phyloP scores from a whole-genome alignment of 2,797 vertebrate genomes.

The Philypnodon macrostomus region DNA sequence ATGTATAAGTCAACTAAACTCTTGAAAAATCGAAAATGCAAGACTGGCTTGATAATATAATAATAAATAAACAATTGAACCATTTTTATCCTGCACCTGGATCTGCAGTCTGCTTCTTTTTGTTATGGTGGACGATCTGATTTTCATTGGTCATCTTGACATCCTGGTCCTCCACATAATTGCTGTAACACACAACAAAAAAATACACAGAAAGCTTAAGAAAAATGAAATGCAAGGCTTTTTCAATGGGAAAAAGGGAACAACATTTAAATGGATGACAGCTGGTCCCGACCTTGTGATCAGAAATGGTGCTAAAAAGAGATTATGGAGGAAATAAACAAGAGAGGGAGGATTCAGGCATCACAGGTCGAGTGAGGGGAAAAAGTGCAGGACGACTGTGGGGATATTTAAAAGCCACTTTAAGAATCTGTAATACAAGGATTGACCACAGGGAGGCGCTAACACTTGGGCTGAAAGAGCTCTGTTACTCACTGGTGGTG shows the following conservation, averaged over 20 bases:
- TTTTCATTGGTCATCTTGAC: slow-evolving; percentile 97
- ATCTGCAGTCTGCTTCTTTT: slow-evolving; percentile 84
- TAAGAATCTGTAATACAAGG: slow-evolving; percentile 42
- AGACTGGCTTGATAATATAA: too few relatives aligned
- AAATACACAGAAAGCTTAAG: slow-evolving; percentile 23
- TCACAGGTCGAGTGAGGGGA: slow-evolving; percentile 33
- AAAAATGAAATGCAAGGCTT: not conserved
- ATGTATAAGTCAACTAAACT: too few relatives aligned
- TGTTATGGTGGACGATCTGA: slow-evolving; percentile 85
- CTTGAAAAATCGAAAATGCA: too few relatives aligned
- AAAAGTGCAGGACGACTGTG: slow-evolving; percentile 28
- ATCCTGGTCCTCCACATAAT: slow-evolving; percentile 90
- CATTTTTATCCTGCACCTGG: slow-evolving; percentile 75
- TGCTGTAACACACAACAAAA: slow-evolving; percentile 71
- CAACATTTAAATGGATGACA: slow-evolving; percentile 31
- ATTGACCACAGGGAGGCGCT: slow-evolving; percentile 59
- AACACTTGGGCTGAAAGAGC: slow-evolving; percentile 21
- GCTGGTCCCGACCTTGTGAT: slow-evolving; percentile 33
- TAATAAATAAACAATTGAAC: not conserved
- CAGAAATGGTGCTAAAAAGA: slow-evolving; percentile 19
- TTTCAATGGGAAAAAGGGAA: not conserved
- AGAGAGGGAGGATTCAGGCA: slow-evolving; percentile 9
- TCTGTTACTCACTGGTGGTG: slow-evolving; percentile 70
- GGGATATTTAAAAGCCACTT: slow-evolving; percentile 20
- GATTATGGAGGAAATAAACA: not conserved